Conservation (phyloP, 2,888 invertebrate genomes). For the Phrixothrix hirtus region DNA sequence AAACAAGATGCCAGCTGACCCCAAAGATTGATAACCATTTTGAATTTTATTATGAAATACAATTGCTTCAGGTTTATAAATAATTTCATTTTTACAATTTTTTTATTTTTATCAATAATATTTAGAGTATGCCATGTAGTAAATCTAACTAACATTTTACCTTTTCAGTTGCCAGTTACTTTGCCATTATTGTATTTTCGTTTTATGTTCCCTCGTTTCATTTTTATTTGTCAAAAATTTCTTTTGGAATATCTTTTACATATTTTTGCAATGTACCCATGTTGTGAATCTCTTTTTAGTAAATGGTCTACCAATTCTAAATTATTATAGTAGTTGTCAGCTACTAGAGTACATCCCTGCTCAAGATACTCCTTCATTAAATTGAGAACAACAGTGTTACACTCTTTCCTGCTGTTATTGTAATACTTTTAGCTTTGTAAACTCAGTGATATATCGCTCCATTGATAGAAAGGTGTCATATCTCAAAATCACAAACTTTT, state of each 20-base stretch:
- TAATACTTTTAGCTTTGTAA: too few species aligned
- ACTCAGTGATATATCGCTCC: too few species aligned
- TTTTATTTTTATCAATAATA: too few species aligned
- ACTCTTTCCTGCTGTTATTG: too few species aligned
- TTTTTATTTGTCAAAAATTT: not conserved
- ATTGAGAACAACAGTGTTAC: too few species aligned
- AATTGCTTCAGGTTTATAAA: not conserved
- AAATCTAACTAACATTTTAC: not conserved
- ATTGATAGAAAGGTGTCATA: too few species aligned
- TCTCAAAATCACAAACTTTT: too few species aligned
- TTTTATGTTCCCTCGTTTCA: not conserved
- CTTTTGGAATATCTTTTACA: not conserved
- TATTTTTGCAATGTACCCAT: not conserved
- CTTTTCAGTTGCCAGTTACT: not conserved
- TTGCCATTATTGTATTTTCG: not conserved
- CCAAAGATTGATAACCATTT: not conserved
- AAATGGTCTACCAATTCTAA: not conserved
- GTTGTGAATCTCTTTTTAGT: not conserved
- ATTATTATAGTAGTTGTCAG: too few species aligned
- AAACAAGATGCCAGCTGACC: not conserved
- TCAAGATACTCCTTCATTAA: too few species aligned
- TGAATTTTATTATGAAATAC: not conserved
- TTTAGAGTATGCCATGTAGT: too few species aligned
- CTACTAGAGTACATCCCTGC: not conserved
- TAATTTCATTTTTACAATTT: not conserved